Conservation (phyloP, 2,113 vertebrate genomes). For the Anhinga rufa region DNA sequence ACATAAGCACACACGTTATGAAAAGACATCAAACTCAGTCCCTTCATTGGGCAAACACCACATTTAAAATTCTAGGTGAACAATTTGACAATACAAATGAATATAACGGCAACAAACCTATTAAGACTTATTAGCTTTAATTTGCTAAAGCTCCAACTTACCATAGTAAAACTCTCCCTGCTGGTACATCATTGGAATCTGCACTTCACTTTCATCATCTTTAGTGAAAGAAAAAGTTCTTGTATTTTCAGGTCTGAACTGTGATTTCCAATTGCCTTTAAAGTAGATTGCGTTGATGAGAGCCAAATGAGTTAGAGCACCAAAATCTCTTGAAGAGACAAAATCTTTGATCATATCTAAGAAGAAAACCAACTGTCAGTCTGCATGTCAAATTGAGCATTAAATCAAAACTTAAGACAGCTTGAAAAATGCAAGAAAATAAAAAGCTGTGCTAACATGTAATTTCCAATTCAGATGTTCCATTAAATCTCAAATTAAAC, state of each 20-base stretch:
- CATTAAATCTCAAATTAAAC: constrained; percentile 42
- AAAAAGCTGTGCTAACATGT: constrained; percentile 19
- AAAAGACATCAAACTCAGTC: background rate
- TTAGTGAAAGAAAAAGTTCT: constrained; percentile 97
- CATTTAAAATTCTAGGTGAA: background rate
- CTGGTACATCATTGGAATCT: constrained; percentile 99
- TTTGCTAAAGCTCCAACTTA: constrained; percentile 50
- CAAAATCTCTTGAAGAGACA: constrained; percentile 89
- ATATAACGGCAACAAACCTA: background rate
- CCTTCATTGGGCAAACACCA: background rate
- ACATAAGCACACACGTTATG: background rate
- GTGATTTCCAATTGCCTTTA: constrained; percentile 96
- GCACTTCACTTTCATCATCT: constrained; percentile 95
- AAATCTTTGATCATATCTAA: constrained; percentile 88
- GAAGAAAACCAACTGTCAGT: background rate
- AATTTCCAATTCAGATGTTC: constrained; percentile 52
- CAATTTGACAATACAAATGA: background rate
- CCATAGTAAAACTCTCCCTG: constrained; percentile 98
- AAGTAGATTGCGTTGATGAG: constrained; percentile 95
- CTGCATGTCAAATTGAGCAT: background rate
- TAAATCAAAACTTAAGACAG: constrained; percentile 26
- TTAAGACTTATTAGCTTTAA: background rate
- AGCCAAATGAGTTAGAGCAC: constrained; percentile 81
- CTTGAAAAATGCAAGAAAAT: constrained; percentile 47
- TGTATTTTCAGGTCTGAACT: constrained; percentile 96